phyloP scores from a whole-genome alignment of 2,888 invertebrate genomes.

The Chydorus sphaericus region DNA sequence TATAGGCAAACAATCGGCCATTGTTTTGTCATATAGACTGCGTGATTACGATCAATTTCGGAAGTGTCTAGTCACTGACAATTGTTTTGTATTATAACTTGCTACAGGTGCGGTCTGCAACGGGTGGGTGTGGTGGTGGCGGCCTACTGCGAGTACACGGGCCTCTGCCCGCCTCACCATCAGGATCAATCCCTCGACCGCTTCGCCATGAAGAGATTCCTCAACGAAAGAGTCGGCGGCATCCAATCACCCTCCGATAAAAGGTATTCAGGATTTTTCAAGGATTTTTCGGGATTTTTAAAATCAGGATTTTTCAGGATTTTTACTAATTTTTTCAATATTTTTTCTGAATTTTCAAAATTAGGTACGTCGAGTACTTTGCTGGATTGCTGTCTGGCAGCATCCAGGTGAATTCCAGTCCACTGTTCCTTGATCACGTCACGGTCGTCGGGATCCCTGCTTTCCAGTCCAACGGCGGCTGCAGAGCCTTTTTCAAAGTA shows the following conservation, averaged over 20 bases:
- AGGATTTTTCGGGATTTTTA: too few species aligned
- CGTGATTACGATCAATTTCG: too few species aligned
- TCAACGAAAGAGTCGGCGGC: conserved; percentile 62
- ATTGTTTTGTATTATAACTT: not conserved
- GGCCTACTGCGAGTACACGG: conserved; percentile 86
- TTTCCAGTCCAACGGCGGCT: conserved; percentile 44
- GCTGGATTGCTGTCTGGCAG: conserved; percentile 76
- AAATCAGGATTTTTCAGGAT: too few species aligned
- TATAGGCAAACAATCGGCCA: too few species aligned
- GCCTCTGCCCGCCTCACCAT: conserved; percentile 55
- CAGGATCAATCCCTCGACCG: conserved; percentile 58
- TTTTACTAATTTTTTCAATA: too few species aligned
- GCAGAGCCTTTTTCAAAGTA: conserved; percentile 53
- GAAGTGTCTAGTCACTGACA: too few species aligned
- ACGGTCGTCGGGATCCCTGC: conserved; percentile 71
- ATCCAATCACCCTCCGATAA: conserved; percentile 57
- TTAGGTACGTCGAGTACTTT: conserved; percentile 82
- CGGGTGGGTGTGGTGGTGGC: conserved; percentile 75
- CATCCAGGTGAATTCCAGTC: conserved; percentile 72
- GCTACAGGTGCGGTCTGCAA: conserved; percentile 42
- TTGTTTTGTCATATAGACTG: too few species aligned
- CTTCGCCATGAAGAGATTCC: conserved; percentile 81
- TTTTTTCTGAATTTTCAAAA: not conserved
- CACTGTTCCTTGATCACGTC: conserved; percentile 71
- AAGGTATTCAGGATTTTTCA: too few species aligned